Evolutionary conservation across 2,113 vertebrate genomes (phyloP).

Genomic region (Charina bottae): DNA sequence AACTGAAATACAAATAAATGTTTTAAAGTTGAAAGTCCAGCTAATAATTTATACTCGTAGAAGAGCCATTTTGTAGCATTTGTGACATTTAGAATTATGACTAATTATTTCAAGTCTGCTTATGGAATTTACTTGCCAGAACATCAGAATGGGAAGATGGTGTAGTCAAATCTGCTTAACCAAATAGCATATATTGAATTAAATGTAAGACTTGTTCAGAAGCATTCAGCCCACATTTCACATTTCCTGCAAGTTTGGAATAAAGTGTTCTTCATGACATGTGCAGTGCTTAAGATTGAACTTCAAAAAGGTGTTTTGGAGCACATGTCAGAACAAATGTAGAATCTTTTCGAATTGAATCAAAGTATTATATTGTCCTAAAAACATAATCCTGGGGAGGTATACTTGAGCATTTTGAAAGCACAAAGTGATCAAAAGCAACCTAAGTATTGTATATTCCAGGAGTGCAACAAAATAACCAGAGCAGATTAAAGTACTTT

Average conservation of each 20-base stretch:
- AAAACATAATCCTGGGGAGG: slow-evolving; percentile 24
- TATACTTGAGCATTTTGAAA: neutral
- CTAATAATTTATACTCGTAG: neutral
- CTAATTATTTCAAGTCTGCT: neutral
- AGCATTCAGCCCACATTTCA: neutral
- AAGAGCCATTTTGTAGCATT: neutral
- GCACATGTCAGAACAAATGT: neutral
- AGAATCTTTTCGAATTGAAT: neutral
- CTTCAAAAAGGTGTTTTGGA: neutral
- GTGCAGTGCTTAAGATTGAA: neutral
- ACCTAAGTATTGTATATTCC: accelerated
- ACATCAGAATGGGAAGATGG: slow-evolving; percentile 20
- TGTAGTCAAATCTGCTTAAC: neutral
- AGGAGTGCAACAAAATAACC: neutral
- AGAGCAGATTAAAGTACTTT: neutral
- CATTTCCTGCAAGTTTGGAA: neutral
- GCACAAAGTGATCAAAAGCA: slow-evolving; percentile 1
- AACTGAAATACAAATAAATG: neutral
- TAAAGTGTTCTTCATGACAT: neutral
- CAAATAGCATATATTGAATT: slow-evolving; percentile 11
- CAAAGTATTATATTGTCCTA: neutral
- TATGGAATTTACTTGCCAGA: neutral
- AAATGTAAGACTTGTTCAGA: slow-evolving; percentile 1
- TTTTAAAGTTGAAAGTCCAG: neutral
- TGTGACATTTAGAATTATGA: neutral